phyloP scores from a whole-genome alignment of 2,113 vertebrate species.

The Erpornis zantholeuca region DNA sequence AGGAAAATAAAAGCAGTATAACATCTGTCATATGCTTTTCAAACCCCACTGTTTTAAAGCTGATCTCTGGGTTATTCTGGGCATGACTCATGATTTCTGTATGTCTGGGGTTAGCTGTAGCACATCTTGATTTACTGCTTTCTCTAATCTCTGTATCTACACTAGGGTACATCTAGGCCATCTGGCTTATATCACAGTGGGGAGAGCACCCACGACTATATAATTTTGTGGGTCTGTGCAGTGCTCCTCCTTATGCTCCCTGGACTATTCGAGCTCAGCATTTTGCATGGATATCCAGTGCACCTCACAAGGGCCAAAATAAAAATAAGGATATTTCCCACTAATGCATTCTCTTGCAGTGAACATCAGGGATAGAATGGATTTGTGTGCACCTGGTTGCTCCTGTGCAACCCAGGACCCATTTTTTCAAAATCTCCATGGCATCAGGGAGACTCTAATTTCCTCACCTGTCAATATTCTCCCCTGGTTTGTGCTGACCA shows the following conservation, averaged over 20 bases:
- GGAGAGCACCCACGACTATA: accelerated
- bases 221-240: neutral
- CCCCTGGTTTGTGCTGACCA: neutral
- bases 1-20: neutral
- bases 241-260: neutral
- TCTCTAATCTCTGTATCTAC: neutral
- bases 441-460: neutral
- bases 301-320: neutral
- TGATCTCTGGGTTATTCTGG: neutral
- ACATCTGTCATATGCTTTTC: neutral
- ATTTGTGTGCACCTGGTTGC: neutral
- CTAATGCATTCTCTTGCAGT: neutral
- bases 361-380: neutral
- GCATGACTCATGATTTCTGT: constrained; percentile 19
- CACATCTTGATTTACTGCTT: constrained; percentile 1
- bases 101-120: neutral
- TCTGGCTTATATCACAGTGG: neutral
- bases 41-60: neutral
- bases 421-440: neutral
- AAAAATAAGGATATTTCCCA: neutral
- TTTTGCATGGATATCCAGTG: neutral
- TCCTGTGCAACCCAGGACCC: neutral
- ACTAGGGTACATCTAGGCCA: neutral
- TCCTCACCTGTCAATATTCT: neutral
- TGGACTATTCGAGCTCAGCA: neutral